Evolutionary conservation across 2,888 invertebrate species (phyloP).

Genomic region (Diarsia brunnea): DNA sequence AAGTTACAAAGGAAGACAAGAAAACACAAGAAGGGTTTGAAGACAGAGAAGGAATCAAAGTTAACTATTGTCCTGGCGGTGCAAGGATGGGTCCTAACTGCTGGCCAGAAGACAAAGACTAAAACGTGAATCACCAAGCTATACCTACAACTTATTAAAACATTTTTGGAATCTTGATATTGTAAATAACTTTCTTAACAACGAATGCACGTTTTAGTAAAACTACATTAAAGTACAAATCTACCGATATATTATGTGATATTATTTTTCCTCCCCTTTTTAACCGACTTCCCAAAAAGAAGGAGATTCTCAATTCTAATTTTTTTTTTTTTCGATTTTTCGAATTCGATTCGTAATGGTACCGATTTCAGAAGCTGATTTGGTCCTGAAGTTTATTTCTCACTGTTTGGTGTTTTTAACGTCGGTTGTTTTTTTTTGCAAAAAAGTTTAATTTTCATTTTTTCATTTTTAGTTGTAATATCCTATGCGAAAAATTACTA

Average conservation of each 20-base stretch:
- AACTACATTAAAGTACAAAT: neutral
- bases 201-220: neutral
- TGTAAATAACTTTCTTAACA: neutral
- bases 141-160: neutral
- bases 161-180: neutral
- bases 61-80: fast-evolving
- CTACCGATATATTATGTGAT: neutral
- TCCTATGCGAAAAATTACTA: no score
- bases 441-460: no score
- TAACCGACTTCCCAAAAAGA: no score
- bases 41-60: neutral
- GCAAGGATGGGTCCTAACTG: fast-evolving
- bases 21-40: neutral
- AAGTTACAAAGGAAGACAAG: neutral
- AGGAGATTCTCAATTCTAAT: no score
- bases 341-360: no score
- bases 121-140: neutral
- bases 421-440: no score
- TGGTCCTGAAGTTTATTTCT: no score
- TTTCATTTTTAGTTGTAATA: no score
- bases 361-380: no score
- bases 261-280: neutral
- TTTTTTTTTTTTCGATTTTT: no score
- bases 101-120: neutral
- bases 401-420: no score